Evolutionary conservation across 1,140 invertebrate genomes (phyloP), one percentile per base, ranked within the genome.

Genomic region (Drosophila azteca): DNA sequence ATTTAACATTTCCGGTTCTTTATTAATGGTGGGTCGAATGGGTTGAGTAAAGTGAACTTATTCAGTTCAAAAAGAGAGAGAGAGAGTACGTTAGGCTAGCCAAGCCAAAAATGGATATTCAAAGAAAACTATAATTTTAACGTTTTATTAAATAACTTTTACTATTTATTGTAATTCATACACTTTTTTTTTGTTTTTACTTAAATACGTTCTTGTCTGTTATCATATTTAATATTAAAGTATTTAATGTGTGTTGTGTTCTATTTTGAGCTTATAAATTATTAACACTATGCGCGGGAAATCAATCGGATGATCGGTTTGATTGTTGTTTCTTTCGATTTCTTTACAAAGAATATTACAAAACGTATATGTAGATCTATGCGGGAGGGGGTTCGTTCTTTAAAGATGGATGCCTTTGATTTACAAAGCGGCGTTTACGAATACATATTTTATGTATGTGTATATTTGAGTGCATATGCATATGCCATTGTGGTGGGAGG

Each of bases 91-190:
- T 1, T 20, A 20, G 17, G 17, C 17, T 20, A 20, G 17, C 17
- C 17, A 20, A 20, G 17, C 17, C 0, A 20, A 1, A 20, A 1
- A 20, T 20, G 17, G 24, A 26, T 5, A 26, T 26, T 26, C 49
- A 65, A 65, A 69, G 60, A 59, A 66, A 50, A 54, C 55, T 66
- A 43, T 48, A 50, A 65, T 83, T 83, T 83, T 82, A 73, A 66
- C 45, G 29, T 54, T 77, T 87, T 87, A 74, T 87, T 85, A 81
- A 87, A 87, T 87, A 85, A 87, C 81, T 72, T 85, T 87, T 85
- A 81, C 81, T 85, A 85, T 82, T 85, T 85, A 89, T 89, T 89
- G 48, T 66, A 71, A 88, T 87, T 71, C 46, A 77, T 74, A 80
- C 41, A 59, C 29, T 79, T 73, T 55, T 62, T 46, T 80, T 71